These are phyloP conservation scores for Amphiura filiformis DNA, from an alignment of 35 echinoderm and acorn worm genomes.

Conservation along the genomic window DNA sequence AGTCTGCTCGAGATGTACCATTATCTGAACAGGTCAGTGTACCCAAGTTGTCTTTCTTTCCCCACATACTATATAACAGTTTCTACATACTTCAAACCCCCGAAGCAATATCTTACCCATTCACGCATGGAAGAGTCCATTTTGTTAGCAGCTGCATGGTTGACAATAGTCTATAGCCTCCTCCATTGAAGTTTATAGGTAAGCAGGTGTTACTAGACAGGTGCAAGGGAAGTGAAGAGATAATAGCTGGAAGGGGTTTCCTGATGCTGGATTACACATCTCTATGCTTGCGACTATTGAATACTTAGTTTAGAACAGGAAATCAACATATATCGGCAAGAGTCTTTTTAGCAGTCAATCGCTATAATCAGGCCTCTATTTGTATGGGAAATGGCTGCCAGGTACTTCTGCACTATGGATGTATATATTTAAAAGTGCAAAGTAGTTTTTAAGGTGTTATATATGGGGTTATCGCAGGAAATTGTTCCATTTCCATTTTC, in stretches of 20 bases:
- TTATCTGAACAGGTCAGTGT: background rate
- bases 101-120: background rate
- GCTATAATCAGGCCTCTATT: background rate
- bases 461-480: no score
- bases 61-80: background rate
- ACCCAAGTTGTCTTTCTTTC: background rate
- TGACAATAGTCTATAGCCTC: background rate
- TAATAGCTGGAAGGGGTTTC: slow-evolving; percentile 25
- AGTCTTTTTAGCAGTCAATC: no score
- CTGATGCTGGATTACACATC: background rate
- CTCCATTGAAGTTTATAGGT: background rate
- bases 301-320: background rate
- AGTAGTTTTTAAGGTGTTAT: no score
- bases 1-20: background rate
- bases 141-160: background rate
- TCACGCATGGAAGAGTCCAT: slow-evolving; percentile 10
- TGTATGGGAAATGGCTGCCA: background rate
- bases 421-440: no score
- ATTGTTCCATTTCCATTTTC: no score
- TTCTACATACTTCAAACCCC: background rate
- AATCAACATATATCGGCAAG: slow-evolving; percentile 14
- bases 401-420: no score
- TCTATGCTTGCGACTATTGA: background rate
- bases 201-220: slow-evolving; percentile 29
- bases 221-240: slow-evolving; percentile 29